phyloP scores from a whole-genome alignment of 2,797 vertebrate species.

The Gambelia wislizenii region DNA sequence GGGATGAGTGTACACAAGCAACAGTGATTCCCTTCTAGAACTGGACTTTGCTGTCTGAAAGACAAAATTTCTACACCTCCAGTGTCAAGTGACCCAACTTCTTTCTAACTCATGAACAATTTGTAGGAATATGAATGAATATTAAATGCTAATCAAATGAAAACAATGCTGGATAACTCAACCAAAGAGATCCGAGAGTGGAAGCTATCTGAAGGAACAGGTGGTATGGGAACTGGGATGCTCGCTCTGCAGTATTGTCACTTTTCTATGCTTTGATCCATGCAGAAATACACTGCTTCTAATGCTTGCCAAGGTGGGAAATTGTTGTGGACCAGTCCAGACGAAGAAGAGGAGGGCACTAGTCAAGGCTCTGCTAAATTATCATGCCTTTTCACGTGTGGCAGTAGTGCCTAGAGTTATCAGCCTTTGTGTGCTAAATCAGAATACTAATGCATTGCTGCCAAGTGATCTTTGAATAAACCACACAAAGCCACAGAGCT shows the following conservation, averaged over 20 bases:
- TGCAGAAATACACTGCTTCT: neutral
- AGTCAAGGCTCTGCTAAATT: slow-evolving; percentile 12
- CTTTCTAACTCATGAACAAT: neutral
- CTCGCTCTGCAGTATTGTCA: neutral
- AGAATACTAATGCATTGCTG: slow-evolving; percentile 6
- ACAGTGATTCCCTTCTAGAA: neutral
- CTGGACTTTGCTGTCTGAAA: neutral
- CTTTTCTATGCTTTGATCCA: neutral
- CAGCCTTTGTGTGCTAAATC: neutral
- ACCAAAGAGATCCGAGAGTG: neutral
- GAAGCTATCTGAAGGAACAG: neutral
- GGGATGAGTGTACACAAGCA: neutral
- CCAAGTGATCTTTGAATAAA: slow-evolving; percentile 19
- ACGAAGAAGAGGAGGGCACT: neutral
- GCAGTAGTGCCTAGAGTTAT: neutral
- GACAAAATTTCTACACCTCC: neutral
- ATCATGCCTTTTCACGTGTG: neutral
- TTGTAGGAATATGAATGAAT: neutral
- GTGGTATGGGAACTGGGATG: neutral
- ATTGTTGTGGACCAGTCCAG: neutral
- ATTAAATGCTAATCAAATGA: neutral
- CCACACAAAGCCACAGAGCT: neutral
- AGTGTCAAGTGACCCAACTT: neutral
- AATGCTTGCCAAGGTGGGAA: neutral
- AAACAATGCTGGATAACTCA: neutral